Evolutionary conservation across 2,113 vertebrate species (phyloP), one percentile per base, ranked within the genome.

Genomic region (Uropsilus gracilis): DNA sequence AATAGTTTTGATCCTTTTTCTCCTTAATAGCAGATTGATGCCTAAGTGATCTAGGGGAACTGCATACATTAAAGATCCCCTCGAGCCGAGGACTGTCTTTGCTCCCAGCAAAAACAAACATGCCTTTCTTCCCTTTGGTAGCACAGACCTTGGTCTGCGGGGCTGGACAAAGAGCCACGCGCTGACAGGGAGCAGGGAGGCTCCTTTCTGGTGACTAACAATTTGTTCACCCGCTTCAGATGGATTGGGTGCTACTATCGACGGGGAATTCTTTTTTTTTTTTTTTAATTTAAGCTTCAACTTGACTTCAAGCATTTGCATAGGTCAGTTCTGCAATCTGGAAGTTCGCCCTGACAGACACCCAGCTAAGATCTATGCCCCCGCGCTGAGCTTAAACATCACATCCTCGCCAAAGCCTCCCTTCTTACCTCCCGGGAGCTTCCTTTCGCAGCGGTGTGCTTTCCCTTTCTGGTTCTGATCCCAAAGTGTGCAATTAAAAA

Each of bases 1-100:
- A 93, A 80, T 94, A 94, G 81, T 80, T 83, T 63, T 86, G n/a
- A 91, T 86, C 75, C 57, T 53, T 69, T 89, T 72, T 28, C 44
- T 93, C 42, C 44, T 73, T 69, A 81, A 76, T 46, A n/a, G 44
- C 28, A 90, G 64, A 68, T 30, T 84, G 80, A 68, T 82, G 66
- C 37, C 53, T n/a, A n/a, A n/a, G 68, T 66, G 42, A 92, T 71
- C 81, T 22, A 66, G 39, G 50, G 83, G 55, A 55, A 44, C n/a
- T 86, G 55, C 63, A 48, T 87, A 86, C 78, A 69, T 88, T 82
- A 88, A 96, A 82, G 69, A 66, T 17, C 26, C 57, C 61, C 22
- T 78, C 73, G 48, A 9, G 24, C 12, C 72, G 30, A 76, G 30
- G 75, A 48, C 8, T 42, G 85, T 86, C 77, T 92, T 44, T 91